Evolutionary conservation across 1,140 invertebrate species (phyloP), one percentile per base, ranked within the genome.

Genomic region (Adelges cooleyi): DNA sequence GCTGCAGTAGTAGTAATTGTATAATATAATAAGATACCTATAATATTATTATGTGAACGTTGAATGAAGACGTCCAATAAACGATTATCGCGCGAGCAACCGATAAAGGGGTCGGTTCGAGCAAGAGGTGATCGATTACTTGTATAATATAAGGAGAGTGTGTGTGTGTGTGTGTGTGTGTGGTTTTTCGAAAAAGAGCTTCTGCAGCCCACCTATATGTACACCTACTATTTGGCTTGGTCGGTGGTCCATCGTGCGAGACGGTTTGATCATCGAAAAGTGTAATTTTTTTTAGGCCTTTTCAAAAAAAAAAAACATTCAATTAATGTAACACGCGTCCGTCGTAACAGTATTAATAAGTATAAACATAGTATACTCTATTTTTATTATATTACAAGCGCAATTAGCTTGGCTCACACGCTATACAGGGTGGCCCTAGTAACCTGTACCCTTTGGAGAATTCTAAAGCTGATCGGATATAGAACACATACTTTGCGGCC

Each of bases 111-210:
- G 42, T 62, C 42, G 56, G 42, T 62, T 62, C 42, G 27, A 48
- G n/a, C n/a, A n/a, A 23, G 11, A 62, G 42, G 44, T 62, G 56
- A 62, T 62, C 56, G 56, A 62, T 62, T 62, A 62, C 42, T 62
- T 62, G 11, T 46, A 25, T 54, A n/a, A n/a, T n/a, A n/a, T n/a
- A n/a, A n/a, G n/a, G 36, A 36, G 18, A 25, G 38, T 56, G 56
- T 48, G 23, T 44, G 11, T 59, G 25, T 46, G 42, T 54, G 36
- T 53, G 18, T 44, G 38, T 56, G 56, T 48, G 23, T 44, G 11
- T 59, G 25, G 20, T 48, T 33, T 62, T 59, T 59, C 11, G 5
- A 6, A 6, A 33, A n/a, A 62, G 42, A 62, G 56, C 56, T 62
- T 62, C 56, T 62, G 56, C 56, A n/a, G 29, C 42, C 56, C 40